phyloP scores from a whole-genome alignment of 2,113 vertebrate species.

The Dolichallabes microphthalmus region DNA sequence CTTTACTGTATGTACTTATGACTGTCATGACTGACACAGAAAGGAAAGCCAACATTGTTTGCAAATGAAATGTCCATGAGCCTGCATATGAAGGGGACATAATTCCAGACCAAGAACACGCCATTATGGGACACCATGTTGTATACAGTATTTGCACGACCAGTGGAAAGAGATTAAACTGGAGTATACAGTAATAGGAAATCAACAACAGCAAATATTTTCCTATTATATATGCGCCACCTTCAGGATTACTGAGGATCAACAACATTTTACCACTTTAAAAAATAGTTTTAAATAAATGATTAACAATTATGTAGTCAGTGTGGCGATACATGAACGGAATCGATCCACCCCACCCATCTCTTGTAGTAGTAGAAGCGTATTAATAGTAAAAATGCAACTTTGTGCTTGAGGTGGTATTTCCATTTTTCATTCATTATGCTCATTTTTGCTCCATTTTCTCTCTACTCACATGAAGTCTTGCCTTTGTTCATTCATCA shows the following conservation, averaged over 20 bases:
- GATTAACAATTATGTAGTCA: too few species aligned
- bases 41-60: neutral
- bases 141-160: too few species aligned
- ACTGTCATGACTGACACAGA: neutral
- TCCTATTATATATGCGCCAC: too few species aligned
- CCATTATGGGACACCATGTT: neutral
- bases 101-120: neutral
- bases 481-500: constrained; percentile 23
- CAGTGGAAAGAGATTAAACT: neutral
- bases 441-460: neutral
- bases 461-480: neutral
- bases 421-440: constrained; percentile 1
- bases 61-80: neutral
- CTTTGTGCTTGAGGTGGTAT: neutral
- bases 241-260: too few species aligned
- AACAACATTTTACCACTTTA: too few species aligned
- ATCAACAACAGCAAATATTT: too few species aligned
- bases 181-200: neutral
- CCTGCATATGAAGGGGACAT: neutral
- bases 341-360: too few species aligned
- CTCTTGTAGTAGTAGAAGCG: neutral
- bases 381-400: neutral
- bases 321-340: too few species aligned
- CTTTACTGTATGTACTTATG: neutral
- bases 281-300: too few species aligned